These are phyloP conservation scores for Sarcoramphus papa DNA, from an alignment of 2,797 vertebrate species.

Conservation along the genomic window DNA sequence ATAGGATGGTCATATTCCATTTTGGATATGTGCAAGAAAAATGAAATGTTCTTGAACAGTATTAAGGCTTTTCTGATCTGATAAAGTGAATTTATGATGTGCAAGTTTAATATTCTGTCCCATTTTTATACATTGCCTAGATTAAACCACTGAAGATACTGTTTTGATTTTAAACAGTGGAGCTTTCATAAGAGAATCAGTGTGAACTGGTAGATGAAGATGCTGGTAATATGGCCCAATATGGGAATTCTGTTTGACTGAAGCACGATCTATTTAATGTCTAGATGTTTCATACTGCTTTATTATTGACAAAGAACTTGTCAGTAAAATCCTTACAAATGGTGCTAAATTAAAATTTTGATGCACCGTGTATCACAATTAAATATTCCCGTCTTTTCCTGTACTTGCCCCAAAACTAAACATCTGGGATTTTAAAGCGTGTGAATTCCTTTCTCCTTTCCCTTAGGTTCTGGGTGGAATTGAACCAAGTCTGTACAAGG, in stretches of 20 bases:
- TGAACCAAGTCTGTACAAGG: constrained; percentile 85
- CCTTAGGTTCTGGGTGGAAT: constrained; percentile 89
- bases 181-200: not conserved
- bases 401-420: not conserved
- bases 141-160: not conserved
- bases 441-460: not conserved
- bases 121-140: not conserved
- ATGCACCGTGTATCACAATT: not conserved
- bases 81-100: not conserved
- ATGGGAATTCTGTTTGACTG: not conserved
- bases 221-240: not conserved
- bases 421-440: not conserved
- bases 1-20: not conserved
- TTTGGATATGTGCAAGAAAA: not conserved
- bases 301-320: not conserved
- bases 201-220: not conserved
- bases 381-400: not conserved
- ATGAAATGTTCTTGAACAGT: not conserved
- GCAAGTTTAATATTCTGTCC: not conserved
- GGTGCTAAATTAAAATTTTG: not conserved
- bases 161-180: not conserved
- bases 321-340: not conserved
- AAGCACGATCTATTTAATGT: not conserved
- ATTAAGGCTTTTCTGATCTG: not conserved
- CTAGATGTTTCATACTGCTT: not conserved